Conservation (phyloP, 2,888 invertebrate genomes). For the Brachylomia viminalis region DNA sequence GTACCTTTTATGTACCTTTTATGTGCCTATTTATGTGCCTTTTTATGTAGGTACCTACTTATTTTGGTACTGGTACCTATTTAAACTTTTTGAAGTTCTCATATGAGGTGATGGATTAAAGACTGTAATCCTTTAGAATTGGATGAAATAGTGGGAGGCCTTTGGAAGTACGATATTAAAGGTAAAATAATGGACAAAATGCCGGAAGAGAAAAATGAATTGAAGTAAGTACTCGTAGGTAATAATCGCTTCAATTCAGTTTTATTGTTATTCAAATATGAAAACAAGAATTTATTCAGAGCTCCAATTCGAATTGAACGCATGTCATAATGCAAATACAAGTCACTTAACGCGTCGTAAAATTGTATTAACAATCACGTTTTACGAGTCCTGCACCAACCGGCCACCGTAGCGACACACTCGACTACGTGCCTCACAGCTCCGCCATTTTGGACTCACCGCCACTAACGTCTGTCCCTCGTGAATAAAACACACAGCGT, state of each 20-base stretch:
- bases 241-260: background rate
- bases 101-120: background rate
- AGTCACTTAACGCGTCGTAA: conserved; percentile 53
- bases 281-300: background rate
- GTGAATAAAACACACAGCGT: conserved; percentile 61
- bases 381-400: conserved; percentile 49
- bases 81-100: background rate
- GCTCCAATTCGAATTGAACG: background rate
- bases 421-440: conserved; percentile 34
- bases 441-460: conserved; percentile 47
- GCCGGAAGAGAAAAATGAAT: background rate
- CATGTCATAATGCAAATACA: conserved; percentile 27
- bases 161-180: background rate
- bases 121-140: background rate
- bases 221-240: background rate
- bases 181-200: background rate
- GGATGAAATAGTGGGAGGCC: background rate
- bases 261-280: background rate
- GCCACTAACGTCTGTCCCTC: conserved; percentile 46
- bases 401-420: conserved; percentile 12
- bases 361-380: conserved; percentile 61
- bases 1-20: too few species aligned
- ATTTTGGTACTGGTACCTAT: background rate
- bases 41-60: too few species aligned
- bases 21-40: too few species aligned